Base-by-base conservation (phyloP, 2,888 invertebrate genomes). In the Macrophya annulata region DNA sequence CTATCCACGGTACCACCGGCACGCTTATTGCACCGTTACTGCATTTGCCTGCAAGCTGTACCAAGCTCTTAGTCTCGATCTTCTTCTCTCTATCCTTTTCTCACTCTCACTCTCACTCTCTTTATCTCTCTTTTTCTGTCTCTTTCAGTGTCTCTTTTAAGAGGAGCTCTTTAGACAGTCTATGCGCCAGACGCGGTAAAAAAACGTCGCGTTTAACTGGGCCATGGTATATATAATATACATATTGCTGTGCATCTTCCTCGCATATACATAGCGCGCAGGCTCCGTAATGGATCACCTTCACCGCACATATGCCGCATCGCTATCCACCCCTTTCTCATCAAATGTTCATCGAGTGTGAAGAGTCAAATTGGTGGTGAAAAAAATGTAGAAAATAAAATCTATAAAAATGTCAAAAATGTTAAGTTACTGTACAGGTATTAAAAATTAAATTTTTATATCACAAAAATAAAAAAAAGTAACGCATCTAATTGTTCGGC, bases 1-100 rank as follows among this genome's bases (percentile, higher is more conserved):
- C 51, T 84, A 48, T 68, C 45, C 68, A 68, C 21, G 21, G 45
- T 45, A 83, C 68, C 83, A 45, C 48, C 71, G 83, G 83, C 83
- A 83, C 83, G 83, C 83, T 83, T 83, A 71, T 68, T 71, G 83
- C 71, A 65, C 68, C 65, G 83, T 83, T 83, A 83, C 83, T 51
- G 65, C 81, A 65, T 81, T 81, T 62, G 62, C 40, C 43, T 31
- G 31, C 31, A 31, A 31, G 31, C 31, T 31, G 31, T 3, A 31
- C 31, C 31, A 10, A 25, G 21, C 62, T 59, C 59, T 59, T 65
- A n/a, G 21, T 25, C 74, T 76, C 15, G 45, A 37, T 74, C 76
- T 17, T 43, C 17, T 59, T 76, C 43, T 51, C n/a, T n/a, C 76
- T 25, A 12, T 51, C 15, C 10, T 48, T 17, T 37, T 25, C 48